phyloP scores from a whole-genome alignment of 2,113 vertebrate species.

The Bufo bufo region DNA sequence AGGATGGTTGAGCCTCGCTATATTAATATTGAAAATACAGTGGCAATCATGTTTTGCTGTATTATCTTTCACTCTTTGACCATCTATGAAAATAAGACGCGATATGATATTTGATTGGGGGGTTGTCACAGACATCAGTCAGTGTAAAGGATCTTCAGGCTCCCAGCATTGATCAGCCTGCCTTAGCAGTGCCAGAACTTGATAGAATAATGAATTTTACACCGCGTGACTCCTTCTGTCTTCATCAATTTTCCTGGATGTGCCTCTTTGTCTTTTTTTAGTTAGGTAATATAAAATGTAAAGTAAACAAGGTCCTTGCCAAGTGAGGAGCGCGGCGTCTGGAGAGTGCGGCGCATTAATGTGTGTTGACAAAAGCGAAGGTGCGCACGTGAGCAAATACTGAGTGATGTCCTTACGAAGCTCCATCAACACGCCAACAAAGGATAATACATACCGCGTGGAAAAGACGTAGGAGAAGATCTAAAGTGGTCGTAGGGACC shows the following conservation, averaged over 20 bases:
- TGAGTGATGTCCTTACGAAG: background rate
- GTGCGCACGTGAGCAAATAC: constrained; percentile 26
- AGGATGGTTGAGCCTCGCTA: background rate
- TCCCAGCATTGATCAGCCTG: constrained; percentile 29
- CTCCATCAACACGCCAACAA: background rate
- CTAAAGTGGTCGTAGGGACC: background rate
- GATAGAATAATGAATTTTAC: constrained; percentile 66
- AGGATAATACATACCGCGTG: background rate
- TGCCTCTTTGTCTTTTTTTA: constrained; percentile 23
- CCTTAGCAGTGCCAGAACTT: constrained; percentile 52
- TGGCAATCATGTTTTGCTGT: constrained; percentile 1
- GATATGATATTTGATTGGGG: constrained; percentile 46
- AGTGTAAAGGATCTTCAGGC: constrained; percentile 10
- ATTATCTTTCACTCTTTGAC: constrained; percentile 10
- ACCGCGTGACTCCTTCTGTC: constrained; percentile 66
- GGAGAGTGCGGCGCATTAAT: constrained; percentile 39
- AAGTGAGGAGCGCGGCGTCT: background rate
- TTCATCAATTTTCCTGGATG: constrained; percentile 62
- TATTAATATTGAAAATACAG: background rate
- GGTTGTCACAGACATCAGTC: constrained; percentile 28
- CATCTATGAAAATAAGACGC: constrained; percentile 5
- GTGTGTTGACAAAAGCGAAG: constrained; percentile 37
- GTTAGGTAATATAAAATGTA: constrained; percentile 33
- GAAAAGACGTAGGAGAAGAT: background rate
- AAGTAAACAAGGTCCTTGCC: constrained; percentile 41